Base-by-base conservation (phyloP, 2,797 vertebrate species). In the Sarcophilus harrisii region DNA sequence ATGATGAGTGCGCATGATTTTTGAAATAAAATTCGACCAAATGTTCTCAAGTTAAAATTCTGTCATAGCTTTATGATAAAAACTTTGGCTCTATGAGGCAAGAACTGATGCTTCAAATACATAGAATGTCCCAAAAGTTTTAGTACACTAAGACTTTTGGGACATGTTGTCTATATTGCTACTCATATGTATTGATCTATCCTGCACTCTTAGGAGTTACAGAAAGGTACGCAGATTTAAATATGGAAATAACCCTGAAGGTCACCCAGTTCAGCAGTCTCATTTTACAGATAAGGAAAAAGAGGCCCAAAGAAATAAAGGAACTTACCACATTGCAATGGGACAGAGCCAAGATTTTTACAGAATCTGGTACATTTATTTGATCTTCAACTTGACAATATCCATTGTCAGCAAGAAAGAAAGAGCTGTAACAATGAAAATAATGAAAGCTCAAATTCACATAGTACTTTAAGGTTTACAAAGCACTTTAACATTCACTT, bases 21-120 rank as follows among this genome's bases (percentile, higher is more conserved):
- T 92, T 89, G 81, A 92, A 93, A 92, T 92, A 95, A 93, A 49
- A 73, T 97, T 95, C 96, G 96, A 96, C 92, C 96, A 73, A 94
- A 66, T 92, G 57, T 91, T 45, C n/a, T 52, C 45, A 73, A 58
- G 58, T 93, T 93, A 95, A 94, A 96, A 96, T 58, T 94, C 81
- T 55, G 14, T 27, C 60, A 94, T 55, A 11, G 57, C 45, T 58
- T 57, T 5, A 90, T 93, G 93, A 93, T 96, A 92, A 92, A 97
- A 96, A 93, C 91, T 52, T 93, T 38, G 55, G 0, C n/a, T 87
- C 81, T 57, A 11, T 96, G 28, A 52, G 57, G 58, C 14, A 32
- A 91, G 49, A 95, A 94, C 38, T 0, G 29, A 92, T 32, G 58
- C 96, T 38, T 94, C 92, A 95, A 93, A 91, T 94, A 87, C 27